Conservation (phyloP, 2,113 vertebrate genomes). For the Sapayoa aenigma region DNA sequence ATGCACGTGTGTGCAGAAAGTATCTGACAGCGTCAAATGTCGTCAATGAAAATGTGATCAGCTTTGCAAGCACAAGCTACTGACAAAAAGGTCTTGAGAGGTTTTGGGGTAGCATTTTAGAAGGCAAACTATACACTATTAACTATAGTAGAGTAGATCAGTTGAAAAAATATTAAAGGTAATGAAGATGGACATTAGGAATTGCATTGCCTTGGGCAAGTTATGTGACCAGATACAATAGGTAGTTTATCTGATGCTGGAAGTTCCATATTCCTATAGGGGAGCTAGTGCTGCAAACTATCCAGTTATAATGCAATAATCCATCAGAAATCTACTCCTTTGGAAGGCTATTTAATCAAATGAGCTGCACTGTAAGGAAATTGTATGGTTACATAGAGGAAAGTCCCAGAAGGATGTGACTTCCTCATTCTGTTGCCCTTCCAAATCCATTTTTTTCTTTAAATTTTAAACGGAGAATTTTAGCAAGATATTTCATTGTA, state of each 20-base stretch:
- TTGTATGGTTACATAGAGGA: neutral
- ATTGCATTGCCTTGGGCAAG: conserved; percentile 19
- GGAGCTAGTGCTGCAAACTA: conserved; percentile 18
- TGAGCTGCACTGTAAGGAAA: neutral
- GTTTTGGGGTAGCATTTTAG: neutral
- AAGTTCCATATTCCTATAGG: neutral
- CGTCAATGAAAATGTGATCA: neutral
- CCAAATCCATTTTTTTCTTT: neutral
- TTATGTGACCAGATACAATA: neutral
- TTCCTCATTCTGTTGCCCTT: neutral
- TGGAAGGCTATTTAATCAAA: neutral
- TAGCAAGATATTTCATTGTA: neutral
- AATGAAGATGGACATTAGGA: neutral
- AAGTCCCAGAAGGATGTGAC: neutral
- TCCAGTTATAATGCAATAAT: conserved; percentile 19
- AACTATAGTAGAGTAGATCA: neutral
- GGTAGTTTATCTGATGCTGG: neutral
- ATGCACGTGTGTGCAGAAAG: neutral
- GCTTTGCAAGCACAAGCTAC: neutral
- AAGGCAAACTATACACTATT: neutral
- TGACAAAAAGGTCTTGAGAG: neutral
- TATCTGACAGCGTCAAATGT: neutral
- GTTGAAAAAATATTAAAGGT: neutral
- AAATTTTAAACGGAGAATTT: neutral
- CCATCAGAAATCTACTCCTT: conserved; percentile 10